phyloP scores from a whole-genome alignment of 2,888 invertebrate species.

The Nomada hirtipes region DNA sequence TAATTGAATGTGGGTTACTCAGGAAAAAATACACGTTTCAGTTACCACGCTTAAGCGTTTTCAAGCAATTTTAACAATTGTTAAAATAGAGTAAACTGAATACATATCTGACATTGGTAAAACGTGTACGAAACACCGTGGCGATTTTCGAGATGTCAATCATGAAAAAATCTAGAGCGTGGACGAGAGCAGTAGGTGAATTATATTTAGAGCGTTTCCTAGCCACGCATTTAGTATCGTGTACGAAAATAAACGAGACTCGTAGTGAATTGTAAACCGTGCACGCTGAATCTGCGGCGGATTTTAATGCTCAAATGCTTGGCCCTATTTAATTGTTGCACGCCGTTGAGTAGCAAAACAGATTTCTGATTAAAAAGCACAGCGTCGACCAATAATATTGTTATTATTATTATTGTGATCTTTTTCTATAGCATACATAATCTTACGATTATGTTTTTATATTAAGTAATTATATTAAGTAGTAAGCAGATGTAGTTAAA shows the following conservation, averaged over 20 bases:
- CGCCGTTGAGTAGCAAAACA: neutral
- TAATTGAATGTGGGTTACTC: too few relatives aligned
- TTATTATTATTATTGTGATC: too few relatives aligned
- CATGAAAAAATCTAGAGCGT: neutral
- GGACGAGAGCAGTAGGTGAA: neutral
- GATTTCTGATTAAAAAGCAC: too few relatives aligned
- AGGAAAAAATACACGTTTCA: too few relatives aligned
- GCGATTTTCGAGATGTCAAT: slow-evolving; percentile 5
- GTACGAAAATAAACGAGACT: slow-evolving; percentile 33
- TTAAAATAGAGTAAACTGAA: too few relatives aligned
- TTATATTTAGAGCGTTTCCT: slow-evolving; percentile 28
- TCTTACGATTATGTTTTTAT: too few relatives aligned
- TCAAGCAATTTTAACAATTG: too few relatives aligned
- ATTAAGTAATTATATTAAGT: too few relatives aligned
- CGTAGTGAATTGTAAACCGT: neutral
- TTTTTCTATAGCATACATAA: too few relatives aligned
- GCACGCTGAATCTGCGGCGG: neutral
- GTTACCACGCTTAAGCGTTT: too few relatives aligned
- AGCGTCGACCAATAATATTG: too few relatives aligned
- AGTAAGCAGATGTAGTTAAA: too few relatives aligned
- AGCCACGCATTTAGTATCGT: neutral
- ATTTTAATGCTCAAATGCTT: neutral
- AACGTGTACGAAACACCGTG: slow-evolving; percentile 11
- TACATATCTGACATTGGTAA: neutral
- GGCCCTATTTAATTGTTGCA: neutral